Evolutionary conservation across 1,140 invertebrate genomes (phyloP), one percentile per base, ranked within the genome.

Genomic region (Scaptomyza graminum): DNA sequence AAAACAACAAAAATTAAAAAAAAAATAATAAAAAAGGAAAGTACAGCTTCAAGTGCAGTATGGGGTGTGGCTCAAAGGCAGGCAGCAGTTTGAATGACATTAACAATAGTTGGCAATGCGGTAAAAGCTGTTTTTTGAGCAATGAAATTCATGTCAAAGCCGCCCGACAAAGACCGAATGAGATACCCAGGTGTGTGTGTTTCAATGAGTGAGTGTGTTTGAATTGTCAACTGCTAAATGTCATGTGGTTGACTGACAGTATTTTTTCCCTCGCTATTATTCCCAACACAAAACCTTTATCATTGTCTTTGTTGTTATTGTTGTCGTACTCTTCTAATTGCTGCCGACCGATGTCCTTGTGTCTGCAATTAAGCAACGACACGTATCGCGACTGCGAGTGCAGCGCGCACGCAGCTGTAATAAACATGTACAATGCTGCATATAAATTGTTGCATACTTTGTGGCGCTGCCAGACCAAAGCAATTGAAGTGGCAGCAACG

Each of bases 31-130:
- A 52, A 63, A 51, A 44, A 51, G 43, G 6, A 4, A 25, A 2
- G 16, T 18, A 0, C 22, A 43, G 39, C 52, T 25, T 41, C 34
- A 31, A 43, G 52, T 9, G 15, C 31, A 46, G 44, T 13, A 50
- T 31, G n/a, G 49, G 50, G 52, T 47, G 52, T 57, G 70, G 63
- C 39, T 71, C 65, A 65, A 68, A 62, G 63, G 59, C 64, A 54
- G 55, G 55, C 60, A 60, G 63, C 71, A 88, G 75, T 82, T 87
- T 79, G 82, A 88, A 73, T 73, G 83, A 77, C 83, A 88, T 87
- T 87, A 87, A 88, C 79, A 83, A 87, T 83, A 79, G 83, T 88
- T 87, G 83, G 69, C 79, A 88, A 79, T 88, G 83, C 79, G 83
- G 83, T 76, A 88, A 82, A 87, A 87, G 75, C 75, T 88, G 88